These are phyloP conservation scores for Homarus americanus DNA, from an alignment of 1,140 invertebrate genomes.

Conservation along the genomic window DNA sequence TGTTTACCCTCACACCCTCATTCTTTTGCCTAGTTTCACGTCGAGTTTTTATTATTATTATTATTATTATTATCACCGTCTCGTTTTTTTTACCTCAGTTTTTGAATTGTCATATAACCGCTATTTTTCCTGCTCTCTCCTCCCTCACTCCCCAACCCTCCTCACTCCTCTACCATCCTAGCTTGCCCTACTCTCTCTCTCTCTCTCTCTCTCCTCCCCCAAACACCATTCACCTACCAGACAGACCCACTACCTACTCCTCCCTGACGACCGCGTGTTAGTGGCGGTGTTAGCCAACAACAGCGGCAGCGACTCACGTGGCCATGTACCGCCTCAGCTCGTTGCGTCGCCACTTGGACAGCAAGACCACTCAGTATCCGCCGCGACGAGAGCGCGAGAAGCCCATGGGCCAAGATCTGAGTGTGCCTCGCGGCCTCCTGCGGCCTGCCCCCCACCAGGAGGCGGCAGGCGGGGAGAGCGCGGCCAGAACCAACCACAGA, in stretches of 20 bases:
- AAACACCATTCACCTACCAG: background rate
- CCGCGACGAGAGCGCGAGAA: conserved; percentile 39
- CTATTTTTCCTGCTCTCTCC: background rate
- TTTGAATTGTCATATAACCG: too few relatives aligned
- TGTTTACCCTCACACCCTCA: too few relatives aligned
- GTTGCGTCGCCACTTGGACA: conserved; percentile 49
- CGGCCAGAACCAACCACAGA: background rate
- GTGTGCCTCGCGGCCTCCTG: background rate
- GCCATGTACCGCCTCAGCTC: conserved; percentile 43
- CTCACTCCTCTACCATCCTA: background rate
- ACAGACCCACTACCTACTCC: background rate
- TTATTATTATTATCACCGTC: background rate
- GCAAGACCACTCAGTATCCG: conserved; percentile 40
- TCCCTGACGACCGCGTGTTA: background rate
- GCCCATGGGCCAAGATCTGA: conserved; percentile 52
- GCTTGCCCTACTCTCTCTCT: background rate
- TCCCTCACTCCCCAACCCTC: background rate
- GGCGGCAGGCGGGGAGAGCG: background rate
- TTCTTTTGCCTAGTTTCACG: background rate
- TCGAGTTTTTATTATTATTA: background rate
- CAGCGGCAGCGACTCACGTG: background rate
- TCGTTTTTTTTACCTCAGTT: too few relatives aligned
- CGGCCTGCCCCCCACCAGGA: background rate
- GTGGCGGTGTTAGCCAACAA: background rate
- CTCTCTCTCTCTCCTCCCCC: conserved; percentile 2